Evolutionary conservation across 2,888 invertebrate genomes (phyloP), one percentile per base, ranked within the genome.

Genomic region (Andricus quercusramuli): DNA sequence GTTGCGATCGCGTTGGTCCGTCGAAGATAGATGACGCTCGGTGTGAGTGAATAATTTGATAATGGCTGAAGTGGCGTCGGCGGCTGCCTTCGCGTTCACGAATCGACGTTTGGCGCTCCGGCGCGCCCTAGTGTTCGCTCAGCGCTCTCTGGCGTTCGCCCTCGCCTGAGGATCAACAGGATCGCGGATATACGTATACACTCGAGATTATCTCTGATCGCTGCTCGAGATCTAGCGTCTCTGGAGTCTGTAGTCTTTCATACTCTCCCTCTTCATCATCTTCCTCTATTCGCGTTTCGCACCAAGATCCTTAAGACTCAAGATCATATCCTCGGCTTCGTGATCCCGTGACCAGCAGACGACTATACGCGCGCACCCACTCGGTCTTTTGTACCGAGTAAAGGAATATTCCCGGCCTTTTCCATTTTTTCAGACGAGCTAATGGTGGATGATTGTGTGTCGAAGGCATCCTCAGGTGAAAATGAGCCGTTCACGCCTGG

Each of bases 31-130:
- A 91, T 91, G 90, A 89, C 89, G 88, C 86, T 79, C 89, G 88
- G 88, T 89, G 89, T 89, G 91, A 92, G 91, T 91, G 91, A 91
- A 92, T 92, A 92, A 92, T 91, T 92, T 91, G 92, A 92, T 91
- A 91, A 92, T 91, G 87, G 89, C 87, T 85, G 85, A 87, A 84
- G 88, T 86, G 81, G 84, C 79, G 81, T 83, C 84, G 80, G 81
- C 80, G 85, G 85, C 86, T 82, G 80, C 85, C 84, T 83, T 81
- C 83, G 80, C 83, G 82, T 81, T 80, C 84, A 78, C 82, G 78
- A 56, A 64, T 64, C 78, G 64, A 78, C 65, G 65, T 37, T 64
- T 78, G 62, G 68, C 59, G 79, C 70, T 68, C 68, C 41, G 41
- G 13, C 41, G 37, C 37, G 37, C 37, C 37, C 37, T 8, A 37